Evolutionary conservation across 1,140 invertebrate genomes (phyloP).

Genomic region (Ostrea denselamellosa): DNA sequence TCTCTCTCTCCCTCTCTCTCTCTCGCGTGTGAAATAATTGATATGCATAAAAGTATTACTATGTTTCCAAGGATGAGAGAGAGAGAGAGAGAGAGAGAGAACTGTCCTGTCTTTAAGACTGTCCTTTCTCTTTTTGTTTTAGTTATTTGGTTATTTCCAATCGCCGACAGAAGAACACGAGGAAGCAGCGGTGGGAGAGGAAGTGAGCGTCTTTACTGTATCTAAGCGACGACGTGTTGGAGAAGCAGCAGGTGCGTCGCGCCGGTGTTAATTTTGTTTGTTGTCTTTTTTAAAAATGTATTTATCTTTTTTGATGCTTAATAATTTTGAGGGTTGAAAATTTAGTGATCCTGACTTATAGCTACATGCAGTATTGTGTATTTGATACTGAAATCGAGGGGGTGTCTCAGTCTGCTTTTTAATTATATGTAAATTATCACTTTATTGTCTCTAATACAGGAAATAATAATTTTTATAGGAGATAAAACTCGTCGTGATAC

Average conservation of each 20-base stretch:
- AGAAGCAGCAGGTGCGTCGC: constrained; percentile 73
- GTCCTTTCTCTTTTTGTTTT: constrained; percentile 45
- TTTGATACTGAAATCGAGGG: too few relatives aligned
- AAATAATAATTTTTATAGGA: constrained; percentile 61
- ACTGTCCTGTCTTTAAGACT: not conserved
- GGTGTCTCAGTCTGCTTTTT: too few relatives aligned
- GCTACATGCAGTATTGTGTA: too few relatives aligned
- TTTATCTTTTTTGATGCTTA: not conserved
- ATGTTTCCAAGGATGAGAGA: not conserved
- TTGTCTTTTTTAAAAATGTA: too few relatives aligned
- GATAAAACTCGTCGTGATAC: constrained; percentile 76
- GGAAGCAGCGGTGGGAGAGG: constrained; percentile 72
- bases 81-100: too few relatives aligned
- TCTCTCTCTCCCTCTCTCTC: too few relatives aligned
- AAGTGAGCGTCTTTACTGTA: constrained; percentile 74
- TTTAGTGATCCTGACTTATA: too few relatives aligned
- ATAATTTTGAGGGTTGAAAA: not conserved
- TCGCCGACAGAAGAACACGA: constrained; percentile 69
- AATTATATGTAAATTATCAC: too few relatives aligned
- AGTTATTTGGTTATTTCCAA: constrained; percentile 76
- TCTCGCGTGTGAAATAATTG: too few relatives aligned
- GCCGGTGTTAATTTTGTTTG: not conserved
- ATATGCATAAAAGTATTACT: not conserved
- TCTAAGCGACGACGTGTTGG: constrained; percentile 72
- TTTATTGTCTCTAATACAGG: not conserved